A percentile compares a stretch with the other conserved stretches of the same genome.
phyloP scores from a whole-genome alignment of 2,113 vertebrate genomes.

The Heterochromis multidens region DNA sequence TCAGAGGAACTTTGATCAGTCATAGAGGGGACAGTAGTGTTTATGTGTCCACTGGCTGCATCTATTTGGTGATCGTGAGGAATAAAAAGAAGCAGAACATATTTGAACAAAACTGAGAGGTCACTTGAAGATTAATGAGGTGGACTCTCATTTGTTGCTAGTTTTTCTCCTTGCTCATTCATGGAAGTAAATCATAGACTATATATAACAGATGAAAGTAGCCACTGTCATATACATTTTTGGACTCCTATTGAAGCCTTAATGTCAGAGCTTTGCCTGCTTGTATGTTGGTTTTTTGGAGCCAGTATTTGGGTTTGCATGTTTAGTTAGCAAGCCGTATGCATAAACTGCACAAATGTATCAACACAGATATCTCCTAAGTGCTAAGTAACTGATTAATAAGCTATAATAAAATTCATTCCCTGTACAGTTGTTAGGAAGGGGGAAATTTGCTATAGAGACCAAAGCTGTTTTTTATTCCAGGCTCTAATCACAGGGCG shows the following conservation, averaged over 20 bases:
- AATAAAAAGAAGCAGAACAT: background rate
- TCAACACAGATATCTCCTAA: background rate
- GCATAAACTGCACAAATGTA: background rate
- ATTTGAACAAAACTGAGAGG: background rate
- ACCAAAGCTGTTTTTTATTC: accelerated
- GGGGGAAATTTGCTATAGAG: background rate
- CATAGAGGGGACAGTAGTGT: background rate
- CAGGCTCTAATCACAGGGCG: background rate
- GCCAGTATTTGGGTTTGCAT: background rate
- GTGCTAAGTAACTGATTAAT: background rate
- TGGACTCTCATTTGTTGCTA: background rate
- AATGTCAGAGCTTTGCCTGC: no score
- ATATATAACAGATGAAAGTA: background rate
- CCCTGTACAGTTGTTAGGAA: background rate
- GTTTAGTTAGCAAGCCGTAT: background rate
- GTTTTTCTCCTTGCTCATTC: background rate
- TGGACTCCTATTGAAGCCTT: no score
- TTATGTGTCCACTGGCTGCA: background rate
- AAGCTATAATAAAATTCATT: background rate
- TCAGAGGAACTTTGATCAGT: background rate
- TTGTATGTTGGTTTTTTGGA: no score
- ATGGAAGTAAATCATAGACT: background rate
- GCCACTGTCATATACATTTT: background rate
- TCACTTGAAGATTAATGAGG: background rate
- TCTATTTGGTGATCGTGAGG: background rate